A percentile compares a stretch with the other conserved stretches of the same genome.
phyloP scores from a whole-genome alignment of 2,113 vertebrate species.

The Coregonus clupeaformis region DNA sequence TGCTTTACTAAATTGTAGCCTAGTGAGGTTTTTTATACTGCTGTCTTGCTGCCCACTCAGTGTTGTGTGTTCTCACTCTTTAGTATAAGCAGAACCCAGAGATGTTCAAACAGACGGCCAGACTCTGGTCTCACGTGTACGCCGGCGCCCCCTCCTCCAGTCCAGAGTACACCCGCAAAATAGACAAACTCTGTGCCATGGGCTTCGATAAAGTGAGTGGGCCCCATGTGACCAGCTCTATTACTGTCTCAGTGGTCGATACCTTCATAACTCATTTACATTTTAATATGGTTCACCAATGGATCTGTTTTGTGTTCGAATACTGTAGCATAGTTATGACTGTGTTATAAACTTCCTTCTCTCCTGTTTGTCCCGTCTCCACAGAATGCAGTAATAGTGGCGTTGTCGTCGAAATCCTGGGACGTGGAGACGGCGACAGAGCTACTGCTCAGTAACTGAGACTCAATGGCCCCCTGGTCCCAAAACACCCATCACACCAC shows the following conservation, averaged over 20 bases:
- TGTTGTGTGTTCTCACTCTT: background rate
- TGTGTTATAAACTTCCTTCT: too few relatives aligned
- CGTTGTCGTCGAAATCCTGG: slow-evolving; percentile 99
- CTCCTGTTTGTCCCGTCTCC: slow-evolving; percentile 11
- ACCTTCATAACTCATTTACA: too few relatives aligned
- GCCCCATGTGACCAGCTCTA: background rate
- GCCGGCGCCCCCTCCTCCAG: slow-evolving; percentile 95
- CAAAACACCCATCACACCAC: slow-evolving; percentile 26
- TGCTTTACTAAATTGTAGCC: too few relatives aligned
- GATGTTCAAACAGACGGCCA: slow-evolving; percentile 99
- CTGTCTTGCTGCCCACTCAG: background rate
- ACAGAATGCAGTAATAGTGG: slow-evolving; percentile 99
- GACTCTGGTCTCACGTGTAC: slow-evolving; percentile 97
- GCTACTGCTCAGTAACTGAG: slow-evolving; percentile 98
- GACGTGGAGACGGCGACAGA: slow-evolving; percentile 98
- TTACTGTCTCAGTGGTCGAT: too few relatives aligned
- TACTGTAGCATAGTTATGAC: too few relatives aligned
- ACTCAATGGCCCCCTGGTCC: slow-evolving; percentile 48
- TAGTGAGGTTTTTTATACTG: background rate
- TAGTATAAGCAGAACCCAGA: slow-evolving; percentile 99
- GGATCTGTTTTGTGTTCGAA: too few relatives aligned
- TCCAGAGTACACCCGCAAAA: slow-evolving; percentile 98
- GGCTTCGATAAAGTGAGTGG: slow-evolving; percentile 94
- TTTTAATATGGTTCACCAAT: too few relatives aligned
- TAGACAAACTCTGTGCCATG: slow-evolving; percentile 99